Base-by-base conservation (phyloP, 2,797 vertebrate species). In the Phrynocephalus guinanensis region DNA sequence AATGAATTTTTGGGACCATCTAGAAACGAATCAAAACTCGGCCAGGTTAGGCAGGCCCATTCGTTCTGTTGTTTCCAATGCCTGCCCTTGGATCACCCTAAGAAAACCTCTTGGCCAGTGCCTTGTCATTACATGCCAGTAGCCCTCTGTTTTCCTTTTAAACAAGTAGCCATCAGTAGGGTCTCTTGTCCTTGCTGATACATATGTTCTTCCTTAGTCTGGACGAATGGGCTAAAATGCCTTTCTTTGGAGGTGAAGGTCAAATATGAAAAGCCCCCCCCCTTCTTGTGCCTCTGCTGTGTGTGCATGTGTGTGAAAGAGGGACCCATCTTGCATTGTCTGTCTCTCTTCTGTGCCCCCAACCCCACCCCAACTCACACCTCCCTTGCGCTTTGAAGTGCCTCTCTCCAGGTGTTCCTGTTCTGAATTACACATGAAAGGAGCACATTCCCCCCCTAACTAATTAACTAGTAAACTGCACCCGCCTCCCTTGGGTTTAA, bases 391-490 rank as follows among this genome's bases (percentile, higher is more conserved):
- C 97, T 97, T 97, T 97, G 97, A 97, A 97, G 97, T 96, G 95
- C 94, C 84, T 93, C 97, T 93, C 97, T 95, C 97, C 97, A 97
- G 97, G 97, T 97, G 96, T 96, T 96, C 96, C 95, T 97, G 97
- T 96, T 97, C 97, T 97, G 96, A 97, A 97, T 97, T 96, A 97
- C 96, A 97, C 97, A 97, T 97, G 97, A 97, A 97, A 97, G 97
- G 95, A 95, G 95, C 95, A 95, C 95, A 96, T 97, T 96, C 96
- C 95, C 38, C 96, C 95, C 30, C 89, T 92, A 94, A 96, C 97
- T 97, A 97, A 97, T 97, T 97, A 97, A 97, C 97, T 96, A 96
- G 96, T 96, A 97, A 97, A 97, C 96, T 95, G 94, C 95, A 94
- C 96, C 96, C 95, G 33, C 94, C 95, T 96, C 96, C 96, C 96